Evolutionary conservation across 2,113 vertebrate species (phyloP).

Genomic region (Proteles cristata): DNA sequence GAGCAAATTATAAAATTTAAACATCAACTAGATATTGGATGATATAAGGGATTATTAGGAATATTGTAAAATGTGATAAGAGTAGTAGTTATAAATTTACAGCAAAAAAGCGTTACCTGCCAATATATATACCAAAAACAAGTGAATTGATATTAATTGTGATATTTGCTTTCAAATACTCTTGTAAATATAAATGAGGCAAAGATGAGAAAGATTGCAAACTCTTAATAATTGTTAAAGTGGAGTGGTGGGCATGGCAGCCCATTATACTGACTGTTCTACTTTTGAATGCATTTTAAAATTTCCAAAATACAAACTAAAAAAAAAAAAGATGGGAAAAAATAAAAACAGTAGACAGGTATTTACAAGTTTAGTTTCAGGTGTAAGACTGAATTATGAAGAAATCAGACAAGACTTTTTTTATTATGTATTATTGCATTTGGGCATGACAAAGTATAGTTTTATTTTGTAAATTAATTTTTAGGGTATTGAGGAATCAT

Average conservation of each 20-base stretch:
- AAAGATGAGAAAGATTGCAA: neutral
- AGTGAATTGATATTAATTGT: neutral
- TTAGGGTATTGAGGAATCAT: slow-evolving; percentile 7
- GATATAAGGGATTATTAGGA: neutral
- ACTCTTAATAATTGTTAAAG: neutral
- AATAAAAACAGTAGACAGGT: neutral
- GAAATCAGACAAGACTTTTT: neutral
- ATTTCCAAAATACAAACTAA: neutral
- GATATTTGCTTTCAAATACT: neutral
- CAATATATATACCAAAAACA: neutral
- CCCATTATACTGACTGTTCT: neutral
- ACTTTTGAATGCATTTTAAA: neutral
- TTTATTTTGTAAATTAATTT: slow-evolving; percentile 26
- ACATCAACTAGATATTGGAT: neutral
- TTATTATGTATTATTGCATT: neutral
- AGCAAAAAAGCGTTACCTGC: neutral
- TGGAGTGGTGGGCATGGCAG: neutral
- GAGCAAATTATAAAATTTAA: neutral
- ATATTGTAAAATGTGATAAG: neutral
- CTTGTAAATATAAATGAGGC: neutral
- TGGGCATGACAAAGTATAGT: neutral
- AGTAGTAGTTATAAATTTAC: neutral
- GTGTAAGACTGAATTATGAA: neutral
- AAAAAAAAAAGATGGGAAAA: neutral
- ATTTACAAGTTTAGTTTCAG: neutral